These are phyloP conservation scores for Anagrus nilaparvatae DNA, from an alignment of 1,140 invertebrate species.

Conservation along the genomic window DNA sequence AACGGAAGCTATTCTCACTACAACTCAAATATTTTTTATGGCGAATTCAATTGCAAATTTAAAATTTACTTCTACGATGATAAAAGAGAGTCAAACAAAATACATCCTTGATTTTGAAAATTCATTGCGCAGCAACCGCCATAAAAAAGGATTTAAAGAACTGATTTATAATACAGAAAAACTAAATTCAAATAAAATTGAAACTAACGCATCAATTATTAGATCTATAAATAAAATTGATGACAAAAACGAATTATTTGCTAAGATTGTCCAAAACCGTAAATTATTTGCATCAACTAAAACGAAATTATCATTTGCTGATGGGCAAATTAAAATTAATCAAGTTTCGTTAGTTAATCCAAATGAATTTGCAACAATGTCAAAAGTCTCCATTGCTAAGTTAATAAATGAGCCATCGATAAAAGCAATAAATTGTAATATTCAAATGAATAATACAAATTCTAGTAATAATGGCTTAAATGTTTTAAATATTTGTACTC, in stretches of 20 bases:
- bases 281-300: not conserved
- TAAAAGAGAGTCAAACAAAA: slow-evolving; percentile 17
- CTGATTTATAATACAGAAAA: slow-evolving; percentile 12
- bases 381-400: slow-evolving; percentile 1
- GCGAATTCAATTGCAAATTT: slow-evolving; percentile 17
- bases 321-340: slow-evolving; percentile 15
- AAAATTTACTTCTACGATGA: slow-evolving; percentile 19
- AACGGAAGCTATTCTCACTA: slow-evolving; percentile 12
- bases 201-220: slow-evolving; percentile 23
- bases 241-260: slow-evolving; percentile 18
- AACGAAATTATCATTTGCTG: slow-evolving; percentile 9
- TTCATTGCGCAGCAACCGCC: slow-evolving; percentile 16
- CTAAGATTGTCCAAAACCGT: slow-evolving; percentile 8
- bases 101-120: slow-evolving; percentile 23
- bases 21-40: slow-evolving; percentile 20
- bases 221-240: slow-evolving; percentile 17
- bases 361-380: slow-evolving; percentile 12
- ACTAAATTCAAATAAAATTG: slow-evolving; percentile 8
- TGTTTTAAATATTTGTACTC: not conserved
- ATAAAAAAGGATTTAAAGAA: slow-evolving; percentile 21
- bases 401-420: slow-evolving; percentile 4
- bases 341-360: slow-evolving; percentile 17
- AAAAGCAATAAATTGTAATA: not conserved
- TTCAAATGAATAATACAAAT: not conserved
- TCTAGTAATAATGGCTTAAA: not conserved